These are phyloP conservation scores for Hydrozoanthus gracilis DNA, from an alignment of 92 coral and sea anemone species.

Conservation along the genomic window DNA sequence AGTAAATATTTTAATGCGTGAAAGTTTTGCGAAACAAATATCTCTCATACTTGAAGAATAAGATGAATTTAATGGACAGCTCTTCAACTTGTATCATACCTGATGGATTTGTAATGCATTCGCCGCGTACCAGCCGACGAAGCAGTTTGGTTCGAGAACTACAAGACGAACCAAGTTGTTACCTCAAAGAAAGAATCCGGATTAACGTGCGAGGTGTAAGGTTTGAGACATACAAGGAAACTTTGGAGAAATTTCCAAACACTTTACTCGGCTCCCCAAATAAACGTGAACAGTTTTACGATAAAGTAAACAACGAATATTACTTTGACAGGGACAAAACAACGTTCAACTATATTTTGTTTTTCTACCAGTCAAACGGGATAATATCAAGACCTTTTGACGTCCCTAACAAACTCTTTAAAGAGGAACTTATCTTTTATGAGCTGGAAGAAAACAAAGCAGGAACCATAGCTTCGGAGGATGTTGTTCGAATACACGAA, in stretches of 20 bases:
- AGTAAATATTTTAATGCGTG: background rate
- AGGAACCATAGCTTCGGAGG: background rate
- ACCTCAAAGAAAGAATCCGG: slow-evolving; percentile 49
- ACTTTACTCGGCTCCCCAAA: slow-evolving; percentile 84
- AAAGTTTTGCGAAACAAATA: background rate
- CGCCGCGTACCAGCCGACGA: background rate
- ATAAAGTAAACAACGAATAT: slow-evolving; percentile 61
- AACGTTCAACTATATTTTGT: slow-evolving; percentile 83
- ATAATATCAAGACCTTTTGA: slow-evolving; percentile 85
- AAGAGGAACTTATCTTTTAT: slow-evolving; percentile 81
- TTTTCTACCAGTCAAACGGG: slow-evolving; percentile 94
- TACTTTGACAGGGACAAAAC: slow-evolving; percentile 83
- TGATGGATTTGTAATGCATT: background rate
- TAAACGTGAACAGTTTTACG: slow-evolving; percentile 76
- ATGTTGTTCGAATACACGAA: background rate
- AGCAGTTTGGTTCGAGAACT: background rate
- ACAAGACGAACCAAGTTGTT: background rate
- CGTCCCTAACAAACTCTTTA: slow-evolving; percentile 74
- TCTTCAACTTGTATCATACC: background rate
- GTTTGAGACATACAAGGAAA: slow-evolving; percentile 81
- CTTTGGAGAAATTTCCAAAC: slow-evolving; percentile 86
- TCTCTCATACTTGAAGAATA: background rate
- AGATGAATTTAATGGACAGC: slow-evolving; percentile 3
- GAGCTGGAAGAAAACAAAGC: slow-evolving; percentile 54
- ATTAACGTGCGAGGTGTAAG: slow-evolving; percentile 83